phyloP scores from a whole-genome alignment of 2,113 vertebrate genomes.

The Alexandromys fortis region DNA sequence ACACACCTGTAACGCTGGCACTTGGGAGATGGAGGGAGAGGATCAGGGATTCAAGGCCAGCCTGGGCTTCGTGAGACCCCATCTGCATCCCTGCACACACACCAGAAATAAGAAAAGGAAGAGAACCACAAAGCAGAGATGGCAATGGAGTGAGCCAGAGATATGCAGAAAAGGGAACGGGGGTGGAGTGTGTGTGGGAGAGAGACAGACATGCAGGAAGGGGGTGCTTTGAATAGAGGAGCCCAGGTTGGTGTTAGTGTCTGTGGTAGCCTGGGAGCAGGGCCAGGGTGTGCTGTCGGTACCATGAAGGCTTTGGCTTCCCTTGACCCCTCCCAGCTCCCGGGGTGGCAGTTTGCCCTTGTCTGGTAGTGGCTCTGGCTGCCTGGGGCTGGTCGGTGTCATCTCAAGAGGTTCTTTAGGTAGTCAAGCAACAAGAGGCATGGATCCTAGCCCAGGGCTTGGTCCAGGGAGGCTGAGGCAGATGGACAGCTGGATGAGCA shows the following conservation, averaged over 20 bases:
- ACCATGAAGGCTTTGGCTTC: not conserved
- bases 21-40: not conserved
- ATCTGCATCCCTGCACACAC: not conserved
- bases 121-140: not conserved
- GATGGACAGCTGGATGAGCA: not conserved
- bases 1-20: not conserved
- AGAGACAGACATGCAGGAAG: not conserved
- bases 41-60: not conserved
- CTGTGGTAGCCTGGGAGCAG: not conserved
- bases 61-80: not conserved
- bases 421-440: not conserved
- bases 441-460: not conserved
- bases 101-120: not conserved
- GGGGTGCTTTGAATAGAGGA: no score
- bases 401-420: not conserved
- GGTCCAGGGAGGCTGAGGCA: not conserved
- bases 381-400: not conserved
- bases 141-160: not conserved
- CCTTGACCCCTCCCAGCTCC: not conserved
- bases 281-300: not conserved
- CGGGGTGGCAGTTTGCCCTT: not conserved
- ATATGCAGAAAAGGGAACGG: not conserved
- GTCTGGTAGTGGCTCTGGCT: not conserved
- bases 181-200: fast-evolving
- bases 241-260: not conserved